Evolutionary conservation across 2,797 vertebrate species (phyloP), one percentile per base, ranked within the genome.

Genomic region (Alca torda): DNA sequence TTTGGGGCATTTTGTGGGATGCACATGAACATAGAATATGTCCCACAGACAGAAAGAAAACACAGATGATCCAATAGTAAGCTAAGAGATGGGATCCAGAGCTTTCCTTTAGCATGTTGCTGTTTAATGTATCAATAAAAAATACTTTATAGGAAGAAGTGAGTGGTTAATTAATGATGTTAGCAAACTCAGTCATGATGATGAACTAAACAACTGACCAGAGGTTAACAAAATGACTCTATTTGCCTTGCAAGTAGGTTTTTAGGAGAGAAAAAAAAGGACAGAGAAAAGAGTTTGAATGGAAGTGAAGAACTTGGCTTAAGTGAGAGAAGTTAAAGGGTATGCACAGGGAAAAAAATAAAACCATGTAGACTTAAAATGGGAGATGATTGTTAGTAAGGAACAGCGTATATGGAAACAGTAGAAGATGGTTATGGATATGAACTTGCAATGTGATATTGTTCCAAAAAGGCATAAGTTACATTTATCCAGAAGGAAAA

Each of bases 401-500:
- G 31, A 86, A 18, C 35, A 67, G 73, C 3, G 5, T 10, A 8
- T 20, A 45, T 46, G 69, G 50, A 70, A 77, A 31, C 16, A 50
- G 50, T 17, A 56, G 57, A 25, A 33, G 45, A 63, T 50, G 56
- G 7, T 8, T 35, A 67, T 78, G 77, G 14, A 31, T 68, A 67
- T 0, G 7, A 93, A 28, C 39, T 85, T 92, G 94, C 96, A 96
- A 96, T 96, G 94, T 94, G 94, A 88, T 97, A 95, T 41, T 87
- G 90, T 91, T 96, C 87, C 39, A 85, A 94, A 87, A 86, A 78
- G 25, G n/a, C 3, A 1, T 28, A 46, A 21, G 24, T 31, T 50
- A 19, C 18, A 25, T 64, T 60, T 54, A 39, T 82, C 39, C 54
- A 51, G 14, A 61, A 69, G 41, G n/a, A 54, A 73, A 54, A 8